Conservation (phyloP, 2,113 vertebrate species). For the Parus major region DNA sequence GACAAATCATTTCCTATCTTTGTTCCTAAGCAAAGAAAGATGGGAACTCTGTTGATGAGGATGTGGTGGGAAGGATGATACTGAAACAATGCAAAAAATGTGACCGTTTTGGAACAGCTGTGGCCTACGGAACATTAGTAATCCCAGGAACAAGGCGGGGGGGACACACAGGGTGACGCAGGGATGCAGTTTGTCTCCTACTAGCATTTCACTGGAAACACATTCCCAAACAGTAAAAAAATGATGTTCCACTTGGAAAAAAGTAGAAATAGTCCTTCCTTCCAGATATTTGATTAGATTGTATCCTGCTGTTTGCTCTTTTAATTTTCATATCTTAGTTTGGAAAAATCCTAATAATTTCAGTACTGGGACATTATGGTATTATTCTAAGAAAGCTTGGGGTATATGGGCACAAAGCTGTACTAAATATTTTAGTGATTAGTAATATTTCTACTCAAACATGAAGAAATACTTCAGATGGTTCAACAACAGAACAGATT, state of each 20-base stretch:
- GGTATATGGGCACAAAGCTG: not conserved
- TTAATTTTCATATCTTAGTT: not conserved
- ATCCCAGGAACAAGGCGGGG: not conserved
- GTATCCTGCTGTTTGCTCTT: not conserved
- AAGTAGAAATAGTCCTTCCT: not conserved
- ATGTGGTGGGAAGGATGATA: conserved; percentile 17
- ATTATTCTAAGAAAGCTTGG: not conserved
- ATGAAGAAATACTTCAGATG: conserved; percentile 31
- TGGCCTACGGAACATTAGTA: not conserved
- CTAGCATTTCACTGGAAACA: not conserved
- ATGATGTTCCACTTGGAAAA: not conserved
- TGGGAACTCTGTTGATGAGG: not conserved
- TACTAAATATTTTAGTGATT: conserved; percentile 12
- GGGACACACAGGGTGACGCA: not conserved
- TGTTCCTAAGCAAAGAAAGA: not conserved
- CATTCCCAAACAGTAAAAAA: not conserved
- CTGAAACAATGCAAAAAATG: conserved; percentile 32
- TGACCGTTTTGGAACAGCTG: not conserved
- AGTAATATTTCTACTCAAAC: conserved; percentile 33
- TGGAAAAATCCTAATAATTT: not conserved
- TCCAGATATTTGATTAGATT: not conserved
- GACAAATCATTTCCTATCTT: not conserved
- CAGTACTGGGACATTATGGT: not conserved
- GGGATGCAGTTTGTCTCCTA: not conserved
- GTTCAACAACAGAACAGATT: conserved; percentile 27